phyloP scores from a whole-genome alignment of 2,113 vertebrate genomes.

The Malurus elegans region DNA sequence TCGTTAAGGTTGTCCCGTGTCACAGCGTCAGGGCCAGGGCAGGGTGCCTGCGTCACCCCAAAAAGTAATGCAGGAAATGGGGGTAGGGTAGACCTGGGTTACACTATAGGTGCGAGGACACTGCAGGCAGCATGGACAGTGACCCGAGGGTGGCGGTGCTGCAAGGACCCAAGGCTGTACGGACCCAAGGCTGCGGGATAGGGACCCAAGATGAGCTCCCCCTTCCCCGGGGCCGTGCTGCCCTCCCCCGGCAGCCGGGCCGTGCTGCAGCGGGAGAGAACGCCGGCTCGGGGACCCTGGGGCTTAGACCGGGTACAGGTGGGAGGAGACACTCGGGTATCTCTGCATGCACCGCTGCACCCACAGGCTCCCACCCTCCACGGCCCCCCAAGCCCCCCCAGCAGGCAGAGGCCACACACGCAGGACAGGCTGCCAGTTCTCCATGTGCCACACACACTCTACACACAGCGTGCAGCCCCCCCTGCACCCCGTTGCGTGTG shows the following conservation, averaged over 20 bases:
- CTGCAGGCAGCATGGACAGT: neutral
- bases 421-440: neutral
- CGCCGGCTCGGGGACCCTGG: neutral
- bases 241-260: neutral
- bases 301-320: neutral
- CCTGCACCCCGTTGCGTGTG: fast-evolving
- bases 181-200: neutral
- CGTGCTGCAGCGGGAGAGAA: neutral
- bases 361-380: neutral
- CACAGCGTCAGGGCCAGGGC: fast-evolving
- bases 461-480: neutral
- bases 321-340: neutral
- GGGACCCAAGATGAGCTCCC: neutral
- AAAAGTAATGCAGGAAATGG: neutral
- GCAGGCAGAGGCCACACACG: neutral
- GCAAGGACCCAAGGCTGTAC: neutral
- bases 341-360: neutral
- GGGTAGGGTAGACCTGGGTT: too few relatives aligned
- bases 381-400: neutral
- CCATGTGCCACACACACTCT: neutral
- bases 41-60: neutral
- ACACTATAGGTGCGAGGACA: neutral
- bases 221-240: neutral
- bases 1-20: fast-evolving
- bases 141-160: neutral